Evolutionary conservation across 92 coral and sea anemone species (phyloP), one percentile per base, ranked within the genome.

Genomic region (Phenganax subtilis): DNA sequence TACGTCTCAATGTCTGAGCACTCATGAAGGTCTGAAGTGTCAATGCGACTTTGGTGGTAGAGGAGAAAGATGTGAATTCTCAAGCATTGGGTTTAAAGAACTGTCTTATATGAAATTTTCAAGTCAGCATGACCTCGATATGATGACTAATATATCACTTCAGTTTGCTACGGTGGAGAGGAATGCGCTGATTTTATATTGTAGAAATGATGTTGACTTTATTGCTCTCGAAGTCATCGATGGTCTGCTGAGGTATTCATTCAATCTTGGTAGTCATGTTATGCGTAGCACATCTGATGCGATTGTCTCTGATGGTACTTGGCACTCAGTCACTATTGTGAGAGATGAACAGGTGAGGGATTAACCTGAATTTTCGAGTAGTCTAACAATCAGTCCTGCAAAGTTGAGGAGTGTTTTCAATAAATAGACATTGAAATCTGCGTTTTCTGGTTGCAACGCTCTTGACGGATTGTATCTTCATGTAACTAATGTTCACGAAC

Each of bases 51-150:
- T 85, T 73, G 96, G 96, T 27, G 92, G 89, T 12, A 87, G 91
- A 55, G 94, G 93, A 6, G 75, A 82, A 16, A 86, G 75, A 58
- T 96, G 99, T 54, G 93, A 87, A 76, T 70, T 87, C 78, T 69
- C 97, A 6, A 90, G 99, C 68, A 74, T 96, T 70, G 99, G 99
- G 47, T 96, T 96, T 87, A 83, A 86, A 59, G 85, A 84, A 16
- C 89, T 88, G 78, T 90, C 97, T 0, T 92, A 88, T 88, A 87
- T 92, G 81, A 81, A 72, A 60, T 87, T 96, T 75, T 89, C 94
- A 1, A 96, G 92, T 20, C 80, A 90, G 67, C 85, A 74, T 17
- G 89, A 96, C 67, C 80, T 75, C 15, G 87, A 89, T n/a, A 66
- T 71, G 3, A 89, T 82, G 79, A 90, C 89, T 71, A 96, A 92